These are phyloP conservation scores for Capra hircus DNA, from an alignment of 2,113 vertebrate species.

Conservation along the genomic window DNA sequence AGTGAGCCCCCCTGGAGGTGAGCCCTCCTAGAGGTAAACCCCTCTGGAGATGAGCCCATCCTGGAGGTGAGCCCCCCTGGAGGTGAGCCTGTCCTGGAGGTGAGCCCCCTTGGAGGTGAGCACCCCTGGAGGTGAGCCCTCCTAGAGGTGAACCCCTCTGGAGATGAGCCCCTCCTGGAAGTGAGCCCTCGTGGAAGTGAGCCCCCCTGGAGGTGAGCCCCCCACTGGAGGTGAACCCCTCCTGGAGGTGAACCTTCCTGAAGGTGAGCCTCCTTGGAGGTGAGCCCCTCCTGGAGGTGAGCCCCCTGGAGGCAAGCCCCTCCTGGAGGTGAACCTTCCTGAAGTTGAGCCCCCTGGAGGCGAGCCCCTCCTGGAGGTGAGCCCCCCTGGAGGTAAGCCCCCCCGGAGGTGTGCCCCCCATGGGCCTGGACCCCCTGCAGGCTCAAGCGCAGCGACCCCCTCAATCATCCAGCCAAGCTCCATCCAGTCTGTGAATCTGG, in stretches of 20 bases:
- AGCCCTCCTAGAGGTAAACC: neutral
- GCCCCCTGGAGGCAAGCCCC: no score
- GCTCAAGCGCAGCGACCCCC: accelerated
- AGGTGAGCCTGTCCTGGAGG: no score
- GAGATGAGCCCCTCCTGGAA: no score
- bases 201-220: no score
- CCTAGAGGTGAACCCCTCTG: neutral
- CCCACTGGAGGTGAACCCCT: neutral
- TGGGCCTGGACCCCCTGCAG: neutral
- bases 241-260: neutral
- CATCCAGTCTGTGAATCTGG: no score
- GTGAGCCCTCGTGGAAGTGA: neutral
- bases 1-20: neutral
- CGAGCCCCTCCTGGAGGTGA: no score
- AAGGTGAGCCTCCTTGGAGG: neutral
- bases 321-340: no score
- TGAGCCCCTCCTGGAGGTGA: neutral
- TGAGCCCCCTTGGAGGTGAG: no score
- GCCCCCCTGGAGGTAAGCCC: neutral
- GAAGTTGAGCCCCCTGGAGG: no score
- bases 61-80: neutral
- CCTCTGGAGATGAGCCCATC: neutral
- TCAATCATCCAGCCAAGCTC: neutral
- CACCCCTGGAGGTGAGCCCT: no score
- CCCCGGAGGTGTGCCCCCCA: no score